A percentile compares a stretch with the other conserved stretches of the same genome.
These are phyloP conservation scores for Gisinianus flammeolus DNA, from an alignment of 2,888 invertebrate genomes.

Conservation along the genomic window DNA sequence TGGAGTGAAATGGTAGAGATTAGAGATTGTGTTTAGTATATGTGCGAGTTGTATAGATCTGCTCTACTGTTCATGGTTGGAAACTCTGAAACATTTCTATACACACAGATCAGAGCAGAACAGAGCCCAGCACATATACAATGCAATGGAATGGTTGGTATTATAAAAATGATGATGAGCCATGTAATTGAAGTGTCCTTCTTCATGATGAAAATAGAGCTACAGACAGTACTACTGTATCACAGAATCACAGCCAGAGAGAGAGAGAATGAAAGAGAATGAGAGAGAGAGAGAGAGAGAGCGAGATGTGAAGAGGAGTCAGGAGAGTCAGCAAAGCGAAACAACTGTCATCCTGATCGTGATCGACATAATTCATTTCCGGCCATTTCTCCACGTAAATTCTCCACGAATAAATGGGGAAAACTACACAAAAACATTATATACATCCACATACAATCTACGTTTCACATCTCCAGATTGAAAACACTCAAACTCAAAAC, in stretches of 20 bases:
- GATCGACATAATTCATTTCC: conserved; percentile 5
- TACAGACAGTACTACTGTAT: too few species aligned
- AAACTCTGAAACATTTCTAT: too few species aligned
- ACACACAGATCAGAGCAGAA: not conserved
- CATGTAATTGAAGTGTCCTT: conserved; percentile 12
- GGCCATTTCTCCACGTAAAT: conserved; percentile 5
- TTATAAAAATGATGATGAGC: not conserved
- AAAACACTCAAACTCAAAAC: not conserved
- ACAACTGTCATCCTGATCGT: not conserved
- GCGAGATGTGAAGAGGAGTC: too few species aligned
- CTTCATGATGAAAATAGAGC: not conserved
- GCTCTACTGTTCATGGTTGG: too few species aligned
- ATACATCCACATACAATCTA: too few species aligned
- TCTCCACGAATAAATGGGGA: not conserved
- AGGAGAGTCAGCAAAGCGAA: conserved; percentile 13
- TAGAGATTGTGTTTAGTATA: too few species aligned
- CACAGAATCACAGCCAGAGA: not conserved
- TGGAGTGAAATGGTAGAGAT: too few species aligned
- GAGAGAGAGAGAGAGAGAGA: not conserved
- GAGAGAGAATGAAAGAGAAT: not conserved
- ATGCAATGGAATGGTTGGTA: too few species aligned
- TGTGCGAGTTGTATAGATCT: too few species aligned
- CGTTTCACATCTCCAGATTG: not conserved
- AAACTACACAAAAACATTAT: not conserved
- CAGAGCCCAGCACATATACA: not conserved